These are phyloP conservation scores for Sinodicranocentrus sp. DNA, from an alignment of 2,888 invertebrate species.

Conservation along the genomic window DNA sequence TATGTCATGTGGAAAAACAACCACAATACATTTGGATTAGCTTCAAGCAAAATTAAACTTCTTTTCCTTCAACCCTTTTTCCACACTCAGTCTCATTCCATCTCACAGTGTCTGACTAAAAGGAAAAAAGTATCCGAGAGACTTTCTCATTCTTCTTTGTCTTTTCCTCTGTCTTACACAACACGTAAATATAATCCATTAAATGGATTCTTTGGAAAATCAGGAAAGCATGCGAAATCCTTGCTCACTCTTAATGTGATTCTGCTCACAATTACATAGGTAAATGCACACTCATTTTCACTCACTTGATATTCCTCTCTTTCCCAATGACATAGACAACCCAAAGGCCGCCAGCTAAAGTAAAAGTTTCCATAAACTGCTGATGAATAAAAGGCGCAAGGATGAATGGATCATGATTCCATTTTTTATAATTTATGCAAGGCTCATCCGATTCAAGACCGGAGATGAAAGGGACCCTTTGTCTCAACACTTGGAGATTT, in stretches of 20 bases:
- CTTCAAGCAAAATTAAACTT: slow-evolving; percentile 64
- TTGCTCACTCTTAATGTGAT: slow-evolving; percentile 59
- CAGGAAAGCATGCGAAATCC: slow-evolving; percentile 65
- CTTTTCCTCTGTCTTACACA: slow-evolving; percentile 57
- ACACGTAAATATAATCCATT: slow-evolving; percentile 70
- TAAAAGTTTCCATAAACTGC: no score
- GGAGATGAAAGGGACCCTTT: slow-evolving; percentile 64
- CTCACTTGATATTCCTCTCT: slow-evolving; percentile 29
- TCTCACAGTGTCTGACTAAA: slow-evolving; percentile 39
- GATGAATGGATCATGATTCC: slow-evolving; percentile 63
- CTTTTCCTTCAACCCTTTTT: slow-evolving; percentile 64
- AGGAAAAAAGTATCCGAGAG: slow-evolving; percentile 35
- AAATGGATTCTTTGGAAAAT: slow-evolving; percentile 66
- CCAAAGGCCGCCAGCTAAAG: no score
- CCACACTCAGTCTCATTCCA: slow-evolving; percentile 4
- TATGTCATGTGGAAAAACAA: slow-evolving; percentile 64
- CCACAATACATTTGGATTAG: slow-evolving; percentile 66
- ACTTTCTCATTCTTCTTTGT: slow-evolving; percentile 68
- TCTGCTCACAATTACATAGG: slow-evolving; percentile 66
- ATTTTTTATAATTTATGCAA: slow-evolving; percentile 68
- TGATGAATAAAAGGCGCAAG: slow-evolving; percentile 46
- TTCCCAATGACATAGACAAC: background rate
- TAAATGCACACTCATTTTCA: slow-evolving; percentile 63
- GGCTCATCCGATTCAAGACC: slow-evolving; percentile 67
- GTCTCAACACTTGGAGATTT: slow-evolving; percentile 65